Evolutionary conservation across 2,113 vertebrate species (phyloP), one percentile per base, ranked within the genome.

Genomic region (Platanista minor): DNA sequence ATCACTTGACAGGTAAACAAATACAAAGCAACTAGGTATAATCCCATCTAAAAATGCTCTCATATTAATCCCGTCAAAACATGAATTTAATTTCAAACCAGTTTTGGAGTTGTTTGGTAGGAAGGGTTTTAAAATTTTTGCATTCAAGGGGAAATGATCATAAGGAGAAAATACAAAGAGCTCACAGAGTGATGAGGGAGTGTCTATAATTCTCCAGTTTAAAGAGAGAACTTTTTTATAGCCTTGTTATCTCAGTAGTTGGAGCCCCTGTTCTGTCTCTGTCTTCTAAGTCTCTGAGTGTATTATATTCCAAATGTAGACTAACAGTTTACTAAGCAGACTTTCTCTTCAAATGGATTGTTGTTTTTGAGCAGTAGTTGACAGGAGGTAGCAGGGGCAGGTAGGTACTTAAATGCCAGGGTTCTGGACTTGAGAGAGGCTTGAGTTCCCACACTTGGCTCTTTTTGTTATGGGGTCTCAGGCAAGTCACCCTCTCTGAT

Each of bases 71-170:
- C 39, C 93, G 91, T 87, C 52, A 97, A 96, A 94, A 97, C 88
- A 75, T 93, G 83, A 23, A 74, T 98, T 98, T 98, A 95, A 89
- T 86, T 39, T 96, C 5, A 57, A 77, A 61, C 52, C 93, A 6
- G 77, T 92, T 96, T 87, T 52, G 43, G 36, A 95, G 92, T 41
- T 81, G 15, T 41, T 97, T 87, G 36, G 11, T 95, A 61, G 64
- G 49, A 95, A 81, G 27, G 1, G 17, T 41, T 87, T 92, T 90
- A 14, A 2, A 66, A 67, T 72, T 36, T 91, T 78, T 93, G 27
- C 67, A 12, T 87, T 93, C 8, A 57, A 91, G 75, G 52, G 52
- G 36, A 90, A 85, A 52, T 96, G 92, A 69, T 93, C 31, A 31
- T 88, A 74, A 77, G 74, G 49, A 90, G 92, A 57, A 86, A 93